Evolutionary conservation across 2,888 invertebrate species (phyloP).

Genomic region (Campaea margaritaria): DNA sequence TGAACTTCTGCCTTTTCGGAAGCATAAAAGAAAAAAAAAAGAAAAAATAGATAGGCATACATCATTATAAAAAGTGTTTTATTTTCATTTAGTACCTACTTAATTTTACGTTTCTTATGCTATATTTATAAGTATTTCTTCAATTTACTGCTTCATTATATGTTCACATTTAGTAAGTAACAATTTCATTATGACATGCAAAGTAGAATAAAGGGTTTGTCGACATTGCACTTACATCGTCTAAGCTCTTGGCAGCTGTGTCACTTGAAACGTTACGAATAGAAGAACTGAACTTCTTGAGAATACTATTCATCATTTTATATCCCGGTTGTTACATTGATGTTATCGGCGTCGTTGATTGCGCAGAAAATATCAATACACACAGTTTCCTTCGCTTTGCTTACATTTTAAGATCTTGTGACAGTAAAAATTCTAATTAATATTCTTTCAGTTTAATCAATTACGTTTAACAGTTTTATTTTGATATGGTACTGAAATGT

Average conservation of each 20-base stretch:
- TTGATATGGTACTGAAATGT: conserved; percentile 4
- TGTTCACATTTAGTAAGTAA: too few relatives aligned
- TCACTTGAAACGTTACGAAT: conserved; percentile 3
- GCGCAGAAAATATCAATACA: conserved; percentile 31
- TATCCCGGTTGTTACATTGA: conserved; percentile 35
- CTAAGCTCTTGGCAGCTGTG: not conserved
- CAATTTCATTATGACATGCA: too few relatives aligned
- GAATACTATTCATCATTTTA: conserved; percentile 43
- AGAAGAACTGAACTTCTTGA: conserved; percentile 34
- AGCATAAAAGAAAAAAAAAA: too few relatives aligned
- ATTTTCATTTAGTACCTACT: too few relatives aligned
- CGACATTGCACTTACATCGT: not conserved
- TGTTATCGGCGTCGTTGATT: conserved; percentile 29
- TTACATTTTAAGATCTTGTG: not conserved
- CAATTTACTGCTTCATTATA: too few relatives aligned
- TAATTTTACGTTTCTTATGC: too few relatives aligned
- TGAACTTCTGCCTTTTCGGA: too few relatives aligned
- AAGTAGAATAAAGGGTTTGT: too few relatives aligned
- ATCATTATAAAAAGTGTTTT: too few relatives aligned
- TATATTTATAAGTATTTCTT: too few relatives aligned
- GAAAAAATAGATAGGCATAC: too few relatives aligned
- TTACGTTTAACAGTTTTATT: not conserved
- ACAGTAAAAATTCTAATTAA: not conserved
- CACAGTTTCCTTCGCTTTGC: conserved; percentile 1
- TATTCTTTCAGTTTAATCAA: too few relatives aligned